phyloP scores from a whole-genome alignment of 2,888 invertebrate species.

The Uropetala carovei region DNA sequence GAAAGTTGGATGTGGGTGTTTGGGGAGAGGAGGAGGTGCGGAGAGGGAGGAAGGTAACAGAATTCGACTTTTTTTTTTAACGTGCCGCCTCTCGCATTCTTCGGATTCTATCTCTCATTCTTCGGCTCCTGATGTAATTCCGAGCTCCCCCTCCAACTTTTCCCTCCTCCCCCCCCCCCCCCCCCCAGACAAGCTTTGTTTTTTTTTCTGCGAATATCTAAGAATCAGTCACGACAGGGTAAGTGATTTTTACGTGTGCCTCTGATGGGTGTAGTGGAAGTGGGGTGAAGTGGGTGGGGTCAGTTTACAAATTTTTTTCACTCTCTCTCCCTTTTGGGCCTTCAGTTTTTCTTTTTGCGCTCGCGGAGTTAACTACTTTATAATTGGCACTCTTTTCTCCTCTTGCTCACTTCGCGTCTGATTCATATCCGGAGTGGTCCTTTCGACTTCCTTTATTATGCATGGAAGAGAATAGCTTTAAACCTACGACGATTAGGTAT shows the following conservation, averaged over 20 bases:
- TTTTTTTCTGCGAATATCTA: not conserved
- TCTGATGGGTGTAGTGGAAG: not conserved
- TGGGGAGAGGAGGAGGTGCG: not conserved
- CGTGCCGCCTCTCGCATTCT: conserved; percentile 4
- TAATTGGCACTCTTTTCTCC: not conserved
- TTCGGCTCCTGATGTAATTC: not conserved
- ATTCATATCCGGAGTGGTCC: not conserved
- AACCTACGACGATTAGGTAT: too few relatives aligned
- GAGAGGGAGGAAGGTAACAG: not conserved
- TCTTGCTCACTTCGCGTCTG: not conserved
- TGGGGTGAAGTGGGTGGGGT: not conserved
- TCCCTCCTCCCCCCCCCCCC: not conserved
- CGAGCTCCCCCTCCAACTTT: not conserved
- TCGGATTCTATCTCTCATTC: conserved; percentile 27
- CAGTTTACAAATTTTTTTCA: not conserved
- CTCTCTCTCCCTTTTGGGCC: not conserved
- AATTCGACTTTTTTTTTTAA: not conserved
- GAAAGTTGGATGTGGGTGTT: not conserved
- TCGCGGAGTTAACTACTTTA: not conserved
- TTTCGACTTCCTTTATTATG: too few relatives aligned
- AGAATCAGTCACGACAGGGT: not conserved
- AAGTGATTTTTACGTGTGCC: not conserved
- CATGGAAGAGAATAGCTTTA: too few relatives aligned
- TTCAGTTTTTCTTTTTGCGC: not conserved
- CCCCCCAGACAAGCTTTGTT: not conserved